Conservation (phyloP, 2,113 vertebrate genomes). For the Pelobates fuscus region DNA sequence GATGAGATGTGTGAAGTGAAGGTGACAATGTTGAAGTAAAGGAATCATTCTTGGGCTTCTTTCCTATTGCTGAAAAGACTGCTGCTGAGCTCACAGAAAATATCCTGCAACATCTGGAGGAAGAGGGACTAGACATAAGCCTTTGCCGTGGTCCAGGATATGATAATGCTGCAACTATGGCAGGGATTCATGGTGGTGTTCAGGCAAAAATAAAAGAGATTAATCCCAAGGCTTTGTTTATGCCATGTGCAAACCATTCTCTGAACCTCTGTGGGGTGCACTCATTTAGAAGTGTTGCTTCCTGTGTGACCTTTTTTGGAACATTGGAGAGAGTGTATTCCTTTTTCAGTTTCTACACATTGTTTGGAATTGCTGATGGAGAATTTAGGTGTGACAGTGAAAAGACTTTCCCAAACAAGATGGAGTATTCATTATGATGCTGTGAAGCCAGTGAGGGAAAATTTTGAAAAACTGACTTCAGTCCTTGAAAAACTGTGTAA, state of each 20-base stretch:
- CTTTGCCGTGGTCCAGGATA: conserved; percentile 2
- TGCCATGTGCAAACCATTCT: conserved; percentile 5
- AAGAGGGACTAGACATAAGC: neutral
- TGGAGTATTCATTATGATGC: conserved; percentile 6
- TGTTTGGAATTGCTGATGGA: conserved; percentile 8
- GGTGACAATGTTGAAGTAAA: conserved; percentile 2
- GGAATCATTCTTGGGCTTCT: conserved; percentile 3
- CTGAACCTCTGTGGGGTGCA: conserved; percentile 13
- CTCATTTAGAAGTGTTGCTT: conserved; percentile 17
- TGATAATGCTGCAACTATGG: conserved; percentile 12
- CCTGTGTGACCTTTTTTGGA: neutral
- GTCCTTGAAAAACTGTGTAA: conserved; percentile 17
- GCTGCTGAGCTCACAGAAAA: conserved; percentile 10
- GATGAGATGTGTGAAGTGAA: conserved; percentile 10
- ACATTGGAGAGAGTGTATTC: conserved; percentile 12
- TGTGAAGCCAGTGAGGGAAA: conserved; percentile 6
- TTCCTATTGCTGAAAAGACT: conserved; percentile 7
- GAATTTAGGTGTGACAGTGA: conserved; percentile 14
- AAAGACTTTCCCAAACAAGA: conserved; percentile 18
- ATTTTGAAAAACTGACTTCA: conserved; percentile 11
- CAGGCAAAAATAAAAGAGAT: conserved; percentile 5
- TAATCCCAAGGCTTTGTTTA: conserved; percentile 1
- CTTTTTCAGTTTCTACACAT: neutral
- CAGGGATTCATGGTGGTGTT: neutral
- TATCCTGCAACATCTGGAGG: conserved; percentile 6